Evolutionary conservation across 2,888 invertebrate species (phyloP).

Genomic region (Spialia ferax): DNA sequence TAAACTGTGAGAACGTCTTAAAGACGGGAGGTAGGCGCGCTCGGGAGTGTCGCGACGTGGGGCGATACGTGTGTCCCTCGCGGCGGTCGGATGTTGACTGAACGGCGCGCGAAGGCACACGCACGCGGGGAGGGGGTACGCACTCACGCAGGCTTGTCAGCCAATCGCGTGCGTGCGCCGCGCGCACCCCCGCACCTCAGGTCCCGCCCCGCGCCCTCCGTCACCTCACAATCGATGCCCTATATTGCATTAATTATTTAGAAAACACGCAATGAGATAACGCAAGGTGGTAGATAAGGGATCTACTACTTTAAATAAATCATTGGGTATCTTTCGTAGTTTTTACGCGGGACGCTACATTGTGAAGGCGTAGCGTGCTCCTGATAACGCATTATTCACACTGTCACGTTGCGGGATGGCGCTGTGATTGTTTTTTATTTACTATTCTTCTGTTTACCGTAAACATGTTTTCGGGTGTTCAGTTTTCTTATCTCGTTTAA

Average conservation of each 20-base stretch:
- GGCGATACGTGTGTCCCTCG: slow-evolving; percentile 65
- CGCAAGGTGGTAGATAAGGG: slow-evolving; percentile 85
- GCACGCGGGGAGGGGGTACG: slow-evolving; percentile 83
- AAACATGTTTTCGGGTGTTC: slow-evolving; percentile 44
- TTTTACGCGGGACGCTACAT: slow-evolving; percentile 41
- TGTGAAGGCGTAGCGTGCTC: slow-evolving; percentile 52
- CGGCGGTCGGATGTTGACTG: slow-evolving; percentile 75
- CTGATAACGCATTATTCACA: slow-evolving; percentile 71
- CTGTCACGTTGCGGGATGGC: slow-evolving; percentile 59
- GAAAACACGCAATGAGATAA: slow-evolving; percentile 87
- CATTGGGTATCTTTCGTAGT: slow-evolving; percentile 57
- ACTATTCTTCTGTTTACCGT: slow-evolving; percentile 39
- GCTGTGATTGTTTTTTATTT: slow-evolving; percentile 49
- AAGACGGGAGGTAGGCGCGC: slow-evolving; percentile 65
- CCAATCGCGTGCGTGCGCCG: slow-evolving; percentile 85
- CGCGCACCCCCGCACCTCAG: slow-evolving; percentile 81
- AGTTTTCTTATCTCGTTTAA: slow-evolving; percentile 35
- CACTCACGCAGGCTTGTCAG: slow-evolving; percentile 83
- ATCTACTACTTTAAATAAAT: slow-evolving; percentile 81
- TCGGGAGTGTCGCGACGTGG: slow-evolving; percentile 66
- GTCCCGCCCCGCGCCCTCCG: slow-evolving; percentile 74
- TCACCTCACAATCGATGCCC: slow-evolving; percentile 87
- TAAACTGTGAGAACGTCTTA: slow-evolving; percentile 58
- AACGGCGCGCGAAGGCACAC: slow-evolving; percentile 73
- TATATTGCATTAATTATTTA: slow-evolving; percentile 88